Percentiles rank a stretch among this genome's conserved stretches.
Conservation (phyloP, 2,888 invertebrate genomes). For the Megastigmus dorsalis region DNA sequence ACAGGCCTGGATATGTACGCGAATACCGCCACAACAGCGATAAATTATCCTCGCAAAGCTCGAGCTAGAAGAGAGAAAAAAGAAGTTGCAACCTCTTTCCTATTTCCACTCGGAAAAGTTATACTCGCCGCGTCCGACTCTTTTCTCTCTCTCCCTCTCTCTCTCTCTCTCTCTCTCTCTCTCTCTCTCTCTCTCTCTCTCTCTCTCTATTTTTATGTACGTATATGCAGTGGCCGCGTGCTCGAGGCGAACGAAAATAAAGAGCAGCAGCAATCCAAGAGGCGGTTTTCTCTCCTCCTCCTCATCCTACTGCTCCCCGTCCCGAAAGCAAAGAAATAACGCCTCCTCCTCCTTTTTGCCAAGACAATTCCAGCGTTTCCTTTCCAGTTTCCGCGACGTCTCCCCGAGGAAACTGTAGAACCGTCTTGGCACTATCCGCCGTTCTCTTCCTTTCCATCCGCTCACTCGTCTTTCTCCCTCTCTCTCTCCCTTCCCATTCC, state of each 20-base stretch:
- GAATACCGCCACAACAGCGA: not conserved
- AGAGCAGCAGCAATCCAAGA: not conserved
- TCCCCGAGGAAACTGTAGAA: slow-evolving; percentile 8
- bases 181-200: not conserved
- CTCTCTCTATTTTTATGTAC: too few species aligned
- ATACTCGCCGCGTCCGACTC: not conserved
- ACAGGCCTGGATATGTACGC: too few species aligned
- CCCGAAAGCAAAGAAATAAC: not conserved
- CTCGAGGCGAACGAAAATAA: not conserved
- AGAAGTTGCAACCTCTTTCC: not conserved
- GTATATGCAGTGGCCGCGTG: not conserved
- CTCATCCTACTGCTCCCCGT: too few species aligned
- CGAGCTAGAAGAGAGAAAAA: not conserved
- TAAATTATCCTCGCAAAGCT: not conserved
- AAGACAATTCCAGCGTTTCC: slow-evolving; percentile 27
- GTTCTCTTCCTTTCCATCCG: too few species aligned
- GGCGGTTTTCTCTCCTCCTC: too few species aligned
- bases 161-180: not conserved
- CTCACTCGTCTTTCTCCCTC: not conserved
- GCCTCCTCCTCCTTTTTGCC: not conserved
- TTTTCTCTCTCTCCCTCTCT: not conserved
- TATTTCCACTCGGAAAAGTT: not conserved
- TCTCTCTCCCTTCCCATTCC: too few species aligned
- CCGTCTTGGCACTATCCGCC: slow-evolving; percentile 9
- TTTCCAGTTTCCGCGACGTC: not conserved